Conservation (phyloP, 2,113 vertebrate genomes). For the Podarcis raffonei region DNA sequence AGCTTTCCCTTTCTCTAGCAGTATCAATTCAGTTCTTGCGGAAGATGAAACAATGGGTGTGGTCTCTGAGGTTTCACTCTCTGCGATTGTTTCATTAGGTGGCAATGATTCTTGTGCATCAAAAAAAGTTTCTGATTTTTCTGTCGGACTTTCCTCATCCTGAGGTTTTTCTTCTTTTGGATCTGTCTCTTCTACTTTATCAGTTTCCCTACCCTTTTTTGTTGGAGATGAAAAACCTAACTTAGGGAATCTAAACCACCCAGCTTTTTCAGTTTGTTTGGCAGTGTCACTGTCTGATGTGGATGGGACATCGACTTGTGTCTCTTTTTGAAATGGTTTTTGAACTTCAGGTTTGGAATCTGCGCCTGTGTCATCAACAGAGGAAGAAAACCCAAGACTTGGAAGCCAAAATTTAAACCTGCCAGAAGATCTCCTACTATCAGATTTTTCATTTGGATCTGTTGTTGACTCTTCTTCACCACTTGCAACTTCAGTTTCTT, state of each 20-base stretch:
- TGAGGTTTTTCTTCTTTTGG: conserved; percentile 31
- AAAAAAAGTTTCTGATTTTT: conserved; percentile 68
- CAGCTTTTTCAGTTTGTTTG: conserved; percentile 64
- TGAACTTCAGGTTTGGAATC: conserved; percentile 34
- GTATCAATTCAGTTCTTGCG: conserved; percentile 69
- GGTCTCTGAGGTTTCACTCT: neutral
- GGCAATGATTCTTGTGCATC: conserved; percentile 74
- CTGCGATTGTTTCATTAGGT: conserved; percentile 55
- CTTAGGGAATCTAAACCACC: conserved; percentile 79
- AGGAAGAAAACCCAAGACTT: conserved; percentile 73
- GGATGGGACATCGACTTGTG: conserved; percentile 31
- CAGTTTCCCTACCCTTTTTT: conserved; percentile 52
- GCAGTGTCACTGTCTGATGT: conserved; percentile 39
- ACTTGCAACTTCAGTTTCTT: conserved; percentile 16
- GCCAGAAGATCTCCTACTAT: conserved; percentile 63
- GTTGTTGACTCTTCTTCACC: neutral
- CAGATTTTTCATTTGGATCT: conserved; percentile 47
- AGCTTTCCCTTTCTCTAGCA: conserved; percentile 52
- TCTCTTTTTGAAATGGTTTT: conserved; percentile 41
- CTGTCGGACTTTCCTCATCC: conserved; percentile 65
- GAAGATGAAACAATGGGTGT: conserved; percentile 46
- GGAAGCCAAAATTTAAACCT: conserved; percentile 77
- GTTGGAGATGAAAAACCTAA: conserved; percentile 76
- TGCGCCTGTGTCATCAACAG: conserved; percentile 40
- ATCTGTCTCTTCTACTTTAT: conserved; percentile 30